Evolutionary conservation across 64 coral and sea anemone genomes (phyloP).

Genomic region (Pocillopora verrucosa): DNA sequence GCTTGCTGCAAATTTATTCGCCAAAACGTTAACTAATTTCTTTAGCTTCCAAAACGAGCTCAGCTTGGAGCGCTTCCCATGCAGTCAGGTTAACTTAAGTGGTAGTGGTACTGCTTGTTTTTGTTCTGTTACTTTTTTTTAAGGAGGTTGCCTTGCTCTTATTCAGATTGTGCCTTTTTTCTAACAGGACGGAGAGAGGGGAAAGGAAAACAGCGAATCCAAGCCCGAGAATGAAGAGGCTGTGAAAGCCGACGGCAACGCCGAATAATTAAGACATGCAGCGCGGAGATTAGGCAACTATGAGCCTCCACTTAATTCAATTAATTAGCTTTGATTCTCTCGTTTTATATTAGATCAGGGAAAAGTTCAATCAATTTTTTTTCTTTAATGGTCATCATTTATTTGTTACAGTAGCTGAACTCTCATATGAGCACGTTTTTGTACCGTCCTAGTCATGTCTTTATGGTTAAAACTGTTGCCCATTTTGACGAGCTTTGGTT

Average conservation of each 20-base stretch:
- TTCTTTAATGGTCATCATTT: constrained; percentile 17
- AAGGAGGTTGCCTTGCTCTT: too few species aligned
- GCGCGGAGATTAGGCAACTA: constrained; percentile 40
- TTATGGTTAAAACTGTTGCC: constrained; percentile 30
- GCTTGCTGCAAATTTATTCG: too few species aligned
- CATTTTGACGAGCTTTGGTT: constrained; percentile 8
- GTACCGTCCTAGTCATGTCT: neutral
- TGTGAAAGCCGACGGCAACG: constrained; percentile 16
- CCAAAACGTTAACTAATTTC: too few species aligned
- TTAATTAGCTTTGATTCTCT: constrained; percentile 37
- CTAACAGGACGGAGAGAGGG: constrained; percentile 28
- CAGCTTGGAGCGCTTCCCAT: too few species aligned
- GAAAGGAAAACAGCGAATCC: constrained; percentile 5
- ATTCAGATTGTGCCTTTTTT: neutral
- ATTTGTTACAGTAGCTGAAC: neutral
- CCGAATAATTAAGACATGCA: neutral
- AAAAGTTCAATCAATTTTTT: neutral
- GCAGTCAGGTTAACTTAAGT: too few species aligned
- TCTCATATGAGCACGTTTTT: constrained; percentile 14
- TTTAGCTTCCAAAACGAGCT: too few species aligned
- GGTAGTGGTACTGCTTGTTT: too few species aligned
- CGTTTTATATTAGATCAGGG: constrained; percentile 12
- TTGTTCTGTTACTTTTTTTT: too few species aligned
- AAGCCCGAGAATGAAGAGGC: constrained; percentile 18
- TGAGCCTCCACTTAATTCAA: constrained; percentile 29